Conservation (phyloP, 2,113 vertebrate species). For the Gopherus evgoodei region DNA sequence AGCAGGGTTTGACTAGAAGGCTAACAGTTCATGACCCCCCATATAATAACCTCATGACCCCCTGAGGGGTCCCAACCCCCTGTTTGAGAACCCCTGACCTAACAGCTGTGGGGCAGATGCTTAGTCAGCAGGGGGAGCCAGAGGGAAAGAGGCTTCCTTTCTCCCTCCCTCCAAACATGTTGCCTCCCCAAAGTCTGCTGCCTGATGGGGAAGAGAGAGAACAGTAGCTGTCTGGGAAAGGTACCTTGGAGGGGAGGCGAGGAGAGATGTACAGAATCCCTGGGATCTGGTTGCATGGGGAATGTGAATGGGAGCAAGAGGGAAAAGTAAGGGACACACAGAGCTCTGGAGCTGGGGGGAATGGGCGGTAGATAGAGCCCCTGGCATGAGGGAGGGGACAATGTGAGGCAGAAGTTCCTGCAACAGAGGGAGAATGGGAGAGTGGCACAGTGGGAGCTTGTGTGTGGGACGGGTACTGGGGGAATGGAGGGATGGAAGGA, state of each 20-base stretch:
- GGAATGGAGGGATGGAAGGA: neutral
- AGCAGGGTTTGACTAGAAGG: no score
- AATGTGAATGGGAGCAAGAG: neutral
- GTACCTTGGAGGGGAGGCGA: neutral
- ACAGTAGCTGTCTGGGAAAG: neutral
- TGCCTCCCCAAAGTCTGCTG: neutral
- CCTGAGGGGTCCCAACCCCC: no score
- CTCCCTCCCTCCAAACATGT: neutral
- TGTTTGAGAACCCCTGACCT: neutral
- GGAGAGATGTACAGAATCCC: neutral
- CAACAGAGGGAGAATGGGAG: neutral
- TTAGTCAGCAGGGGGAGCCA: neutral
- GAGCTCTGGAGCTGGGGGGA: neutral
- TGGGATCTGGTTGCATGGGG: neutral
- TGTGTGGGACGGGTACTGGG: neutral
- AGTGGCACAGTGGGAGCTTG: no score
- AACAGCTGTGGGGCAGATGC: neutral
- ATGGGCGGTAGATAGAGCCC: neutral
- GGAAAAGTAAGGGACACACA: neutral
- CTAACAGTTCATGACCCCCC: no score
- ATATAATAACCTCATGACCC: no score
- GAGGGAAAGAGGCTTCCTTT: neutral
- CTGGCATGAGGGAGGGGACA: neutral
- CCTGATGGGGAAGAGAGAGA: neutral
- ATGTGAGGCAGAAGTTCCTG: neutral